Base-by-base conservation (phyloP, 2,797 vertebrate species). In the Leptodactylus fallax region DNA sequence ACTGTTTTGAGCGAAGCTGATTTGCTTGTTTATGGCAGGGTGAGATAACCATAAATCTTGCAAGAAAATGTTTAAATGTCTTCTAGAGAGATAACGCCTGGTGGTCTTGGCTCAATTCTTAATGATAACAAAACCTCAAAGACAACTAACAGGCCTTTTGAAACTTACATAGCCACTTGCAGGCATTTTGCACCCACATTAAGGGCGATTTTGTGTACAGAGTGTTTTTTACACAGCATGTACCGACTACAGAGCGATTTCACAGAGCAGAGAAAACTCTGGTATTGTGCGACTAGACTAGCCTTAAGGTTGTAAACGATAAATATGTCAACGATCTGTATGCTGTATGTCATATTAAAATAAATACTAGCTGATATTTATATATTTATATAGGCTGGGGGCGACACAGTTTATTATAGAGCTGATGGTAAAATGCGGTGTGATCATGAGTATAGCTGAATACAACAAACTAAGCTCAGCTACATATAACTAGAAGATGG, bases 51-150 rank as follows among this genome's bases (percentile, higher is more conserved):
- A 95, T 95, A 96, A 95, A 96, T 96, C 95, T 95, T 94, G 94
- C 92, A 93, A 93, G 93, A 95, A 95, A 94, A 95, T 93, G 94
- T 95, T 94, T 95, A 95, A 95, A 95, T 93, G 94, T 94, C 94
- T 85, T 93, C 93, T 92, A 93, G 94, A 91, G 92, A 95, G 95
- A 95, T 96, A 95, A 95, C 94, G 94, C 95, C 94, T 94, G 95
- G 95, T 96, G 95, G 95, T 95, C 95, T 95, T 95, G 94, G 95
- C 94, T 94, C 92, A 93, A 88, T 94, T 94, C 94, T 93, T 96
- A 94, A 95, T 95, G 94, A 95, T 94, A 95, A 91, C 90, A 91
- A 94, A 94, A 94, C 94, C 92, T 90, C 93, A 93, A 93, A 95
- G 95, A 95, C 94, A 93, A 94, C 94, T 94, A 94, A 94, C 95